Conservation (phyloP, 2,113 vertebrate species). For the Hemiscyllium ocellatum region DNA sequence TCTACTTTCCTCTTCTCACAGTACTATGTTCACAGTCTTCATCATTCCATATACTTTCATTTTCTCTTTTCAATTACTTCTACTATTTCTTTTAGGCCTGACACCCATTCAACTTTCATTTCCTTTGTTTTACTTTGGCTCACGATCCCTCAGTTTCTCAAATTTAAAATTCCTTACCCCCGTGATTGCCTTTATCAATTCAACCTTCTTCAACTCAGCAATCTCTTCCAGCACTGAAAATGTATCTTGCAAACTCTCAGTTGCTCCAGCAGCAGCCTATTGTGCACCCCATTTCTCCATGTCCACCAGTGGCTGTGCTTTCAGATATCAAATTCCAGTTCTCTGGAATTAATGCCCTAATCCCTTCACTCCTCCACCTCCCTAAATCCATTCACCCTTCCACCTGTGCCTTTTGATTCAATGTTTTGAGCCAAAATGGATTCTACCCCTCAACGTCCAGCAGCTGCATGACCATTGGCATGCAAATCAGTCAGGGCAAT, state of each 20-base stretch:
- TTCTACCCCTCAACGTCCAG: too few relatives aligned
- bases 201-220: background rate
- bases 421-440: background rate
- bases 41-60: conserved; percentile 4
- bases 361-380: background rate
- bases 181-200: background rate
- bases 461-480: too few relatives aligned
- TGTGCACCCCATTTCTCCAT: background rate
- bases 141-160: background rate
- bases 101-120: background rate
- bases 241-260: background rate
- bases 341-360: background rate
- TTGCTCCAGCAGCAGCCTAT: background rate
- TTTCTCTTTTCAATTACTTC: background rate
- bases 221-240: background rate
- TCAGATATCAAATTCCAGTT: background rate
- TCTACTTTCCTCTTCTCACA: background rate
- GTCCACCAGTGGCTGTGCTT: background rate
- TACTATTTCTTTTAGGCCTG: background rate
- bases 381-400: background rate
- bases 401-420: background rate
- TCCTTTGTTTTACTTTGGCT: background rate
- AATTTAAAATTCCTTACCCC: background rate
- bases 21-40: background rate
- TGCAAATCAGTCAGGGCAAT: too few relatives aligned